A percentile compares a stretch with the other conserved stretches of the same genome.
Evolutionary conservation across 1,140 invertebrate species (phyloP).

Genomic region (Drosophila orena): DNA sequence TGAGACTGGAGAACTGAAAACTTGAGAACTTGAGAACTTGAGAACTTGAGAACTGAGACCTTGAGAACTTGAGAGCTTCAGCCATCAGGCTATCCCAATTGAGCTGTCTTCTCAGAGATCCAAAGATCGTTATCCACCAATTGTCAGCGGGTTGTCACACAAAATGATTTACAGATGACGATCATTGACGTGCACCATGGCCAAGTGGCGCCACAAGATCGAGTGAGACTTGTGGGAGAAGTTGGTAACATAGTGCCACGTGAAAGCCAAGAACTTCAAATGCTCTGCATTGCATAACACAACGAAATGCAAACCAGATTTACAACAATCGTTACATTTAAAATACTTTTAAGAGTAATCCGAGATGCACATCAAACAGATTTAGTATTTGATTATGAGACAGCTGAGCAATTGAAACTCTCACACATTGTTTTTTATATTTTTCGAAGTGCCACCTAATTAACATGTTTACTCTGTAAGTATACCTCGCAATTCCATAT

Average conservation of each 20-base stretch:
- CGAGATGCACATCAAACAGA: too few relatives aligned
- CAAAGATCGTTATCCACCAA: conserved; percentile 30
- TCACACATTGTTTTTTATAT: too few relatives aligned
- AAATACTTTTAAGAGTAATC: too few relatives aligned
- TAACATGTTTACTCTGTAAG: background rate
- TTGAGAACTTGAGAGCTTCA: background rate
- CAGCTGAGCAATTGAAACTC: too few relatives aligned
- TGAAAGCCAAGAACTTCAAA: background rate
- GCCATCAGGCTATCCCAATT: conserved; percentile 33
- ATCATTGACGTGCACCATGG: conserved; percentile 19
- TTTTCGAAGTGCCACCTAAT: too few relatives aligned
- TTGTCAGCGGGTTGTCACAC: conserved; percentile 82
- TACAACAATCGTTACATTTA: too few relatives aligned
- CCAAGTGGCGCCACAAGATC: conserved; percentile 56
- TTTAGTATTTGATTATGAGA: too few relatives aligned
- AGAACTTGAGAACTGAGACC: background rate
- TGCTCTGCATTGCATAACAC: background rate
- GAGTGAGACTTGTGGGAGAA: conserved; percentile 11
- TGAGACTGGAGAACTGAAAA: conserved; percentile 1
- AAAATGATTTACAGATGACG: conserved; percentile 66
- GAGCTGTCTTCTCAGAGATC: conserved; percentile 37
- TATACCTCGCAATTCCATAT: background rate
- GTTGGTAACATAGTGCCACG: background rate
- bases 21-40: background rate
- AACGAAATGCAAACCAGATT: too few relatives aligned